These are phyloP conservation scores for Monochamus alternatus DNA, from an alignment of 2,888 invertebrate genomes.

Conservation along the genomic window DNA sequence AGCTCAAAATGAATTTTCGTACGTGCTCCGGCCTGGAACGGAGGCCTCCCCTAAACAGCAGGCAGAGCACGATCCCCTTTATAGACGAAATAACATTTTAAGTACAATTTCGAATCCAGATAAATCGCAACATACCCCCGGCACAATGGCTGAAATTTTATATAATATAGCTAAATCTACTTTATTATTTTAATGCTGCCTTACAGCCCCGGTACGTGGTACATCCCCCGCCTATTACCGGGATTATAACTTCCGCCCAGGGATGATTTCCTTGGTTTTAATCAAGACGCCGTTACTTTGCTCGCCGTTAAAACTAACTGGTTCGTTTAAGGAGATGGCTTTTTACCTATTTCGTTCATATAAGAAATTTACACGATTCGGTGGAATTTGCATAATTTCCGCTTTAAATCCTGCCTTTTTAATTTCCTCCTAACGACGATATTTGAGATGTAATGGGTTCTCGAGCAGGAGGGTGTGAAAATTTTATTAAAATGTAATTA, in stretches of 20 bases:
- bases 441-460: too few relatives aligned
- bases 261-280: background rate
- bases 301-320: background rate
- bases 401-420: too few relatives aligned
- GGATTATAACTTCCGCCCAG: background rate
- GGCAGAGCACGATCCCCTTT: slow-evolving; percentile 43
- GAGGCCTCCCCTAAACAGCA: background rate
- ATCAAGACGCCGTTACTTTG: background rate
- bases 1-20: too few relatives aligned
- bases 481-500: too few relatives aligned
- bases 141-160: slow-evolving; percentile 43
- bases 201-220: slow-evolving; percentile 3
- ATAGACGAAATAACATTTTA: slow-evolving; percentile 46
- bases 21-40: background rate
- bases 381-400: too few relatives aligned
- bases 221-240: background rate
- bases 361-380: background rate
- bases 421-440: too few relatives aligned
- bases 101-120: slow-evolving; percentile 47
- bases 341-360: background rate
- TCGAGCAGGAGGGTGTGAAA: too few relatives aligned
- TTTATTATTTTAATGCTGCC: slow-evolving; percentile 44
- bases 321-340: background rate
- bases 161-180: slow-evolving; percentile 39
- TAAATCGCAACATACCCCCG: slow-evolving; percentile 41